Evolutionary conservation across 1,140 invertebrate genomes (phyloP), one percentile per base, ranked within the genome.

Genomic region (Orussus abietinus): DNA sequence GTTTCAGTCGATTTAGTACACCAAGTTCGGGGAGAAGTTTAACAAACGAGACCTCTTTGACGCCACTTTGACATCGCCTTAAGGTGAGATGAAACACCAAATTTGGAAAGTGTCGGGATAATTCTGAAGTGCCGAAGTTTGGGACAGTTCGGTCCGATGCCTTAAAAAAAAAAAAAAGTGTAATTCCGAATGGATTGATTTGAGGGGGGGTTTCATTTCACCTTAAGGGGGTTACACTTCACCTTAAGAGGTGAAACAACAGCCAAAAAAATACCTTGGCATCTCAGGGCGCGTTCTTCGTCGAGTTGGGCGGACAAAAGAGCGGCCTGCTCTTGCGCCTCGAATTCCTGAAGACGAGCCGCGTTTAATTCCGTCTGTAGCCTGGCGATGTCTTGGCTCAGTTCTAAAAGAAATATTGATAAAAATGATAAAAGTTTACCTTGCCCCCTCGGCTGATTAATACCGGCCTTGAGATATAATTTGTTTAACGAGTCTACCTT

Each of bases 321-420:
- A 7, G 64, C 60, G 2, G 69, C 63, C 46, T 80, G 70, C 56
- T 86, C 83, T 34, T 81, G 80, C 0, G 83, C 80, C 53, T 85
- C 83, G 45, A 85, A 85, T 66, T 86, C 83, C 33, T 80, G 77
- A 26, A 85, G 68, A 13, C 76, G 75, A 0, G 80, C 77, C 1
- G 78, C 60, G 59, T 77, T 81, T 10, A 83, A 63, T 55, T 85
- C 82, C 0, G 83, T 80, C 63, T 85, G 83, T 11, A 86, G 63
- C 20, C 75, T 65, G 0, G 81, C 82, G 10, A 85, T 72, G 57
- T 83, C 79, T 34, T 70, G 64, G 40, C 80, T 83, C 9, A 86
- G 64, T 37, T 82, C 81, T 63, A 4, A 52, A 57, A 46, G 20
- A 41, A 20, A 15, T 25, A 10, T 38, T 34, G 10, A 28, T 14